Conservation (phyloP, 2,113 vertebrate species). For the Eurypyga helias region DNA sequence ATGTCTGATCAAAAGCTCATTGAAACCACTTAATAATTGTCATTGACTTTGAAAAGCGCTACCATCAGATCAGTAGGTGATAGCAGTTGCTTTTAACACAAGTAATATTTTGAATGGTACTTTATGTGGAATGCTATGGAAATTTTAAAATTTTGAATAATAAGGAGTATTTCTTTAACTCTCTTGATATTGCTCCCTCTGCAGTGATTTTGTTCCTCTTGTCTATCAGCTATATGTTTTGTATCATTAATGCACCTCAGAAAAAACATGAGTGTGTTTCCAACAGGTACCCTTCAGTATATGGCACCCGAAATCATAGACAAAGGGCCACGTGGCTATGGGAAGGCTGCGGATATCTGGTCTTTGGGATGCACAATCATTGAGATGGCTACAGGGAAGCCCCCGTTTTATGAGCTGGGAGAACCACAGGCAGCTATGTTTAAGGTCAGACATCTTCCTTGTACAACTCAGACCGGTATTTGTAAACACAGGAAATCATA, state of each 20-base stretch:
- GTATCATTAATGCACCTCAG: background rate
- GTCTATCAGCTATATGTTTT: background rate
- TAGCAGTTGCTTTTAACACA: background rate
- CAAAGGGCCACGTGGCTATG: conserved; percentile 95
- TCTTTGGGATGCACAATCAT: conserved; percentile 98
- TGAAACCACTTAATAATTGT: background rate
- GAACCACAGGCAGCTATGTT: conserved; percentile 99
- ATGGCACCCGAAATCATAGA: conserved; percentile 99
- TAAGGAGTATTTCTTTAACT: background rate
- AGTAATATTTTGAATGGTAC: background rate
- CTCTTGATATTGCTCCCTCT: background rate
- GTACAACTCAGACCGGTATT: background rate
- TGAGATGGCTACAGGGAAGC: conserved; percentile 98
- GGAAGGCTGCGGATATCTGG: conserved; percentile 98
- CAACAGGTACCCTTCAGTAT: conserved; percentile 94
- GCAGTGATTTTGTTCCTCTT: background rate
- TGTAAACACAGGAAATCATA: conserved; percentile 2
- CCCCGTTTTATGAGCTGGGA: conserved; percentile 96
- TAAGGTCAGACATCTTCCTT: conserved; percentile 82
- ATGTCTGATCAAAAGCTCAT: background rate
- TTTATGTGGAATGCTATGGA: background rate
- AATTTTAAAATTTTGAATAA: background rate
- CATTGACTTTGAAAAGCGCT: background rate
- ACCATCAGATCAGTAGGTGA: background rate
- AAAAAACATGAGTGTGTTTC: background rate